Base-by-base conservation (phyloP, 1,140 invertebrate species). In the Zaprionus taronus region DNA sequence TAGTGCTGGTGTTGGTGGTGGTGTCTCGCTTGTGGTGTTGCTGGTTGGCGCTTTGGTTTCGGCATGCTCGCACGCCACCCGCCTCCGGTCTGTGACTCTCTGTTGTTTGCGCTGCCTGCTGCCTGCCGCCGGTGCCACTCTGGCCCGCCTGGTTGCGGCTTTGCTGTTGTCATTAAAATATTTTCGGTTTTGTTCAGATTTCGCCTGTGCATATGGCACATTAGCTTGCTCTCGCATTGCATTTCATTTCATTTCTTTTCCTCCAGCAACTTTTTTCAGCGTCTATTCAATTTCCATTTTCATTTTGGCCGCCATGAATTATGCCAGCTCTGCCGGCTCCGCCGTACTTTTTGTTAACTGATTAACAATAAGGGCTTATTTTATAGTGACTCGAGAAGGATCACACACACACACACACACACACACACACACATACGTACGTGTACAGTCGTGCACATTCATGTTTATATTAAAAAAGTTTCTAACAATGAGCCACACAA, bases 401-500 rank as follows among this genome's bases (percentile, higher is more conserved):
- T 12, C 31, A 12, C 38, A 44, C 20, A 60, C 28, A 14, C 67
- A 28, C 65, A 11, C 53, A 22, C 20, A 31, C 31, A 11, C 20
- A 60, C 28, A n/a, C 63, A 28, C 65, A 11, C 53, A 22, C 20
- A 34, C 31, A 11, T 34, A 34, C 2, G 31, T 55, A n/a, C 53
- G 22, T 49, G 67, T 66, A 69, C 47, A 51, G 20, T 17, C 47
- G 47, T 80, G 70, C 77, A 86, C 80, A 68, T 75, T 77, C 74
- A 83, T 89, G 82, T 89, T 83, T 90, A 89, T 89, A 89, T 89
- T 90, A 89, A 90, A 90, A 89, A 89, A 89, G 79, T 89, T 89
- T 89, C 72, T 61, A 84, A 89, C 85, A 89, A 89, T 90, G 79
- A 65, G 81, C 79, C 44, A 74, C 81, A 84, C 72, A 84, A 77